These are phyloP conservation scores for Scaptomyza tumidula DNA, from an alignment of 2,888 invertebrate genomes.

Conservation along the genomic window DNA sequence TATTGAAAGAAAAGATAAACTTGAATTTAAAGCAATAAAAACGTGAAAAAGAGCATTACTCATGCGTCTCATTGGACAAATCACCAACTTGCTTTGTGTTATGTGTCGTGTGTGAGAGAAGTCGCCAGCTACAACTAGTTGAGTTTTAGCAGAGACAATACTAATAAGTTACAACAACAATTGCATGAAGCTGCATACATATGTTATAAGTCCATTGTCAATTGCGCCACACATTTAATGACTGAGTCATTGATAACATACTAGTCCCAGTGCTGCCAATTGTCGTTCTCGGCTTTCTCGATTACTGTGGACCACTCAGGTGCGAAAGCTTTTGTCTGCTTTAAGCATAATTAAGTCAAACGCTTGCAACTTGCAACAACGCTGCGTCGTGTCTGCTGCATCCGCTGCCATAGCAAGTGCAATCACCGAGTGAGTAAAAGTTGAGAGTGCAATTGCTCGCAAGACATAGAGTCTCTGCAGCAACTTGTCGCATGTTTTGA, in stretches of 20 bases:
- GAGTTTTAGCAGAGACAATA: background rate
- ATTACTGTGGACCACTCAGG: too few relatives aligned
- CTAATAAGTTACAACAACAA: background rate
- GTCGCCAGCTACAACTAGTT: too few relatives aligned
- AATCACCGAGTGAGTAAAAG: background rate
- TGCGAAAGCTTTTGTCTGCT: too few relatives aligned
- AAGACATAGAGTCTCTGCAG: background rate
- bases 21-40: conserved; percentile 18
- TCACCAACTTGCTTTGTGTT: too few relatives aligned
- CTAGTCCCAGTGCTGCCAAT: background rate
- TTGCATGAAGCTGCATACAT: too few relatives aligned
- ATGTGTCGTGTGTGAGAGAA: too few relatives aligned
- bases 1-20: fast-evolving
- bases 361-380: background rate
- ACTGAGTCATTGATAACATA: background rate
- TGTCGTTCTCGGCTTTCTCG: too few relatives aligned
- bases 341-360: too few relatives aligned
- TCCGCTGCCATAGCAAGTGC: background rate
- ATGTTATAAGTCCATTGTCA: background rate
- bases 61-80: too few relatives aligned
- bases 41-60: background rate
- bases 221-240: background rate
- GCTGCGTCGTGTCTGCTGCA: background rate
- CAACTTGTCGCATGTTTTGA: background rate
- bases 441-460: background rate